phyloP scores from a whole-genome alignment of 1,140 invertebrate species.

The Elymnias hypermnestra region DNA sequence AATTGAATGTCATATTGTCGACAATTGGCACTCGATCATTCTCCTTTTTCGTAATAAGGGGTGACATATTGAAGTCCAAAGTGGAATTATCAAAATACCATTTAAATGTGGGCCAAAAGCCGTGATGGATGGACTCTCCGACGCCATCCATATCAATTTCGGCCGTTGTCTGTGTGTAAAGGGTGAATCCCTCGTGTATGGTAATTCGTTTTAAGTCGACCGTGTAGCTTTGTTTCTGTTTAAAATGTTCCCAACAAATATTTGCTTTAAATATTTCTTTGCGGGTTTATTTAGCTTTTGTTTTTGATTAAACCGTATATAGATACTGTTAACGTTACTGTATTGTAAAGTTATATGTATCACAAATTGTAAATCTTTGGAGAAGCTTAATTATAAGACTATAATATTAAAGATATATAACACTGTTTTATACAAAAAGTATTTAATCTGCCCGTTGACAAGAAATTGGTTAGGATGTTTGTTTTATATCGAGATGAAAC shows the following conservation, averaged over 20 bases:
- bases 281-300: not conserved
- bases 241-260: conserved; percentile 22
- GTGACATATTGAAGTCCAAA: conserved; percentile 44
- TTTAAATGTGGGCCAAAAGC: conserved; percentile 59
- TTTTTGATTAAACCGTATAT: too few relatives aligned
- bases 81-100: conserved; percentile 73
- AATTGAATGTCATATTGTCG: conserved; percentile 60
- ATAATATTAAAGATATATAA: too few relatives aligned
- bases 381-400: too few relatives aligned
- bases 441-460: too few relatives aligned
- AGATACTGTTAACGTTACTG: too few relatives aligned
- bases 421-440: too few relatives aligned
- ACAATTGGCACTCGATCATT: conserved; percentile 60
- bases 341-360: too few relatives aligned
- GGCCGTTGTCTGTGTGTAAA: conserved; percentile 53
- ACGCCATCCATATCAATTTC: conserved; percentile 73
- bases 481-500: too few relatives aligned
- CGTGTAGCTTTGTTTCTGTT: conserved; percentile 30
- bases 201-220: conserved; percentile 50
- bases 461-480: too few relatives aligned
- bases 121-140: conserved; percentile 69
- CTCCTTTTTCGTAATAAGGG: conserved; percentile 58
- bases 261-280: conserved; percentile 8
- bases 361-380: too few relatives aligned
- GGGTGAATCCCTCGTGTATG: conserved; percentile 60